Evolutionary conservation across 2,113 vertebrate genomes (phyloP).

Genomic region (Columba janthina): DNA sequence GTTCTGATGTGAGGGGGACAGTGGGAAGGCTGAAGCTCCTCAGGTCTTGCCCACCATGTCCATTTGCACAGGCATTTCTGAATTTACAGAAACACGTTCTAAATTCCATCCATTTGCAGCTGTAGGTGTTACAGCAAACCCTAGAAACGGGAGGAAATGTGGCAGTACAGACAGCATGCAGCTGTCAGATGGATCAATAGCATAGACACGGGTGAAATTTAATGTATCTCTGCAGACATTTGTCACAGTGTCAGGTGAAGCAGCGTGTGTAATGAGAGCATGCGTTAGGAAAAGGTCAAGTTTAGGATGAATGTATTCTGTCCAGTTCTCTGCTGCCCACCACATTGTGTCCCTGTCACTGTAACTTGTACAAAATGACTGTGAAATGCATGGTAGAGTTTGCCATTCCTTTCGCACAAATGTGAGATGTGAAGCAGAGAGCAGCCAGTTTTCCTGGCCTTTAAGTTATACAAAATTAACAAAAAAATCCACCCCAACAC

Average conservation of each 20-base stretch:
- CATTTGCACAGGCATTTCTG: not conserved
- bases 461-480: not conserved
- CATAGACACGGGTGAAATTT: not conserved
- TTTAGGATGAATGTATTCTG: not conserved
- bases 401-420: not conserved
- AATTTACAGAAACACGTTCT: not conserved
- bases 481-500: not conserved
- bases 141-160: not conserved
- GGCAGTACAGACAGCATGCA: not conserved
- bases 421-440: not conserved
- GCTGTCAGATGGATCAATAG: not conserved
- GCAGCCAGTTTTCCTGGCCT: not conserved
- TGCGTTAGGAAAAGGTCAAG: not conserved
- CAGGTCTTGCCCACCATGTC: not conserved
- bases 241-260: not conserved
- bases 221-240: not conserved
- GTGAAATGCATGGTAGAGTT: not conserved
- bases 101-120: not conserved
- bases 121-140: not conserved
- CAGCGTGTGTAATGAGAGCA: not conserved
- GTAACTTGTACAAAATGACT: not conserved
- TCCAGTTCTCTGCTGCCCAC: constrained; percentile 20
- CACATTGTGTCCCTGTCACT: not conserved
- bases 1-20: not conserved
- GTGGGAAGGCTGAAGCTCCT: not conserved